Base-by-base conservation (phyloP, 2,888 invertebrate genomes). In the Agrotis segetum region DNA sequence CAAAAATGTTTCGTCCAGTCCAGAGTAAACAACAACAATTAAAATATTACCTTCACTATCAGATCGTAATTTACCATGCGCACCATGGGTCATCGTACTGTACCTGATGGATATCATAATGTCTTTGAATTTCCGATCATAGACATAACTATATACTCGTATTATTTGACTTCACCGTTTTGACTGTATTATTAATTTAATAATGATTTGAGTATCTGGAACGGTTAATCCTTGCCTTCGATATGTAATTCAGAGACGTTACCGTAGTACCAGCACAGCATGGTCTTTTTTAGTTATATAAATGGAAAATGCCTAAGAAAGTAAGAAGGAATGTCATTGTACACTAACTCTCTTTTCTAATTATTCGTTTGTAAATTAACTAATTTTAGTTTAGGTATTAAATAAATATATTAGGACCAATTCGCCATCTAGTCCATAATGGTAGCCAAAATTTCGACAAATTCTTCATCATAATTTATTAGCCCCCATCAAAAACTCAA, bases 401-500 rank as follows among this genome's bases (percentile, higher is more conserved):
- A 24, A 24, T 2, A 24, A 24, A 24, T 24, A 24, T 24, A 24
- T 24, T 24, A 24, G 24, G 24, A 24, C 24, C 1, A 2, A 24
- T 24, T 24, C 24, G 1, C 24, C 24, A 24, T 6, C 40, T 40
- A 9, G 34, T 34, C 9, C 2, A 40, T 9, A 40, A 11, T 9
- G 11, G 11, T 14, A 7, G 0, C 3, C 7, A 1, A 4, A 49
- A 40, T 40, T 16, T 9, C 7, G 50, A 70, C 44, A 75, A 62
- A 69, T 52, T 62, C 7, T 0, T 16, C 19, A 50, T 19, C n/a
- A 59, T 19, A 0, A 5, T 49, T 52, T 59, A 2, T 24, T 0
- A 40, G 60, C 65, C 34, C 21, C 4, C 16, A 58, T 29, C 13
- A 47, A 72, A 47, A 72, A 47, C 19, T 61, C 50, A 29, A 16